A percentile compares a stretch with the other conserved stretches of the same genome.
phyloP scores from a whole-genome alignment of 2,113 vertebrate genomes.

The Chlorodrepanis virens region DNA sequence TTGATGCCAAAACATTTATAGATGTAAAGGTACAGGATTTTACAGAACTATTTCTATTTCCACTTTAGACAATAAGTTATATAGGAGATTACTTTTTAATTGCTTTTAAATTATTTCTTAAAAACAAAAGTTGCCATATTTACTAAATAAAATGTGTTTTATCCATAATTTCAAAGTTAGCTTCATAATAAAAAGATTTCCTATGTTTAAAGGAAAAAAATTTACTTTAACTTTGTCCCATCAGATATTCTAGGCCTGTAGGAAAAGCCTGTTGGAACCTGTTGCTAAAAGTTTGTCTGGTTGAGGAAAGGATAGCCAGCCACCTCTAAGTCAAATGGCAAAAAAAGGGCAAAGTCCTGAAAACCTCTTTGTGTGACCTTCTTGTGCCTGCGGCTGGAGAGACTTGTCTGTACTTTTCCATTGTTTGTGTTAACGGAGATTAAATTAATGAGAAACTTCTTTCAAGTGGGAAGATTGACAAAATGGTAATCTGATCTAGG shows the following conservation, averaged over 20 bases:
- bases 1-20: background rate
- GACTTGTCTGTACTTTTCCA: slow-evolving; percentile 32
- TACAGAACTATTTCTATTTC: background rate
- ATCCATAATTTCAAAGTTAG: background rate
- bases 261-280: slow-evolving; percentile 20
- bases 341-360: background rate
- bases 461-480: background rate
- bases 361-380: background rate
- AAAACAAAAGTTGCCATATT: background rate
- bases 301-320: background rate
- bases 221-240: slow-evolving; percentile 8
- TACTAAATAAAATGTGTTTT: background rate
- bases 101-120: background rate
- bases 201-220: background rate
- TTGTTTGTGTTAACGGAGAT: slow-evolving; percentile 11
- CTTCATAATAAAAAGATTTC: background rate
- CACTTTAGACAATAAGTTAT: background rate
- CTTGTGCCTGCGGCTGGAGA: background rate
- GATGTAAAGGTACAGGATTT: background rate
- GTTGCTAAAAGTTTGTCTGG: background rate
- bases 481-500: background rate
- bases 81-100: background rate
- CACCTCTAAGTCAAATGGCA: background rate
- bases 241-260: slow-evolving; percentile 20
- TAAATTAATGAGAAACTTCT: slow-evolving; percentile 10